A percentile compares a stretch with the other conserved stretches of the same genome.
Conservation (phyloP, 2,113 vertebrate genomes). For the Orthonyx spaldingii region DNA sequence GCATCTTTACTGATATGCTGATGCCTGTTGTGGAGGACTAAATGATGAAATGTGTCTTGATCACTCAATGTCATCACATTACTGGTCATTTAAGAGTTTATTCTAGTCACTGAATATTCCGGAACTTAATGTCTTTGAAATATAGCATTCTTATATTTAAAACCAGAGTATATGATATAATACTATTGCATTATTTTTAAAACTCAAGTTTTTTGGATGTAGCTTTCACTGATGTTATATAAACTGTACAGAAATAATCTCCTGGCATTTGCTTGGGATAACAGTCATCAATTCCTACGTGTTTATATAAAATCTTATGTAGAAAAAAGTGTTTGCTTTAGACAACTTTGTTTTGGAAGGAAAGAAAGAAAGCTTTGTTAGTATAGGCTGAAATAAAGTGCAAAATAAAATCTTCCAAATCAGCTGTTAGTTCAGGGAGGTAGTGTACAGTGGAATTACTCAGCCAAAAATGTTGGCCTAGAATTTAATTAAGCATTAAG, state of each 20-base stretch:
- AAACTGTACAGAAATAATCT: conserved; percentile 41
- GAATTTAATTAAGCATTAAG: background rate
- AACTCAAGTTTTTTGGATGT: background rate
- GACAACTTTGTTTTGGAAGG: background rate
- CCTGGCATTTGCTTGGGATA: conserved; percentile 16
- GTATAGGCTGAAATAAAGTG: background rate
- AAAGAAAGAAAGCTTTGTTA: background rate
- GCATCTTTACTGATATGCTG: background rate
- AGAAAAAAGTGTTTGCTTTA: background rate
- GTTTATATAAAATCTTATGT: background rate
- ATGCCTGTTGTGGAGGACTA: background rate
- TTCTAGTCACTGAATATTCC: background rate
- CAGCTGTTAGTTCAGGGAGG: background rate
- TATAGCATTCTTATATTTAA: background rate
- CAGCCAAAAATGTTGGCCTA: background rate
- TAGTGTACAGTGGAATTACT: background rate
- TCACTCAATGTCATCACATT: background rate
- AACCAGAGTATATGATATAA: background rate
- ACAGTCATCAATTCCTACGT: conserved; percentile 16
- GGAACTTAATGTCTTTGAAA: background rate
- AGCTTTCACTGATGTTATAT: conserved; percentile 6
- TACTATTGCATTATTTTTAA: background rate
- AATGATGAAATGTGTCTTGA: background rate
- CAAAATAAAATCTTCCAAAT: background rate
- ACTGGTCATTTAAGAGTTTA: background rate